Base-by-base conservation (phyloP, 2,797 vertebrate species). In the Cuculus canorus region DNA sequence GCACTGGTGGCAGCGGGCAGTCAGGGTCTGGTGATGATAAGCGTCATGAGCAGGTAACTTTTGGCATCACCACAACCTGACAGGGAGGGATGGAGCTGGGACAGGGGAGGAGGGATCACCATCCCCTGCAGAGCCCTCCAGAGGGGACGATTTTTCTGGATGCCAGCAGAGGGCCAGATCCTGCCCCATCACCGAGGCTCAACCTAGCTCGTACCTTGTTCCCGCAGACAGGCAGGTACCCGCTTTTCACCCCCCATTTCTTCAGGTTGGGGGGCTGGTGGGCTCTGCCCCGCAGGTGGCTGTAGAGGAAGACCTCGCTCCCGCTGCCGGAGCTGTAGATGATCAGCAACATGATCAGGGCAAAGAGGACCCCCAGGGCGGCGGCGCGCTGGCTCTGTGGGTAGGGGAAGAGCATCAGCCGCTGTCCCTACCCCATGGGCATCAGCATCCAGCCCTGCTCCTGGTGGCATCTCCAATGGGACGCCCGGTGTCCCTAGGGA, bases 301-400 rank as follows among this genome's bases (percentile, higher is more conserved):
- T 89, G 69, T 97, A 95, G 94, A 98, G 92, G 95, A 98, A 96
- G 22, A 96, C 97, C 73, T 99, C 98, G 5, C 59, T 98, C 92
- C 96, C 96, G 33, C 98, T 99, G 97, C 98, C 98, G 39, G 99
- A 99, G 97, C 98, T 98, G 95, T 99, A 99, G 95, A 99, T 98
- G 97, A 99, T 99, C 97, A 99, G 98, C 94, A 99, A 98, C 63
- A 98, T 99, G 93, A 98, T 98, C 93, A 99, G 97, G 88, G 99
- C 98, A 92, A 99, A 98, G 96, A 99, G 93, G 92, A 98, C 96
- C 41, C 98, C 97, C 79, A 99, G 98, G 96, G 99, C 98, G 61
- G 98, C 98, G 93, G 99, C 97, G n/a, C 97, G 98, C 82, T 99
- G 99, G 97, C 98, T 98, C 98, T 98, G 97, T 4, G 14, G 88